Base-by-base conservation (phyloP, 2,797 vertebrate species). In the Arremon brunneinucha region DNA sequence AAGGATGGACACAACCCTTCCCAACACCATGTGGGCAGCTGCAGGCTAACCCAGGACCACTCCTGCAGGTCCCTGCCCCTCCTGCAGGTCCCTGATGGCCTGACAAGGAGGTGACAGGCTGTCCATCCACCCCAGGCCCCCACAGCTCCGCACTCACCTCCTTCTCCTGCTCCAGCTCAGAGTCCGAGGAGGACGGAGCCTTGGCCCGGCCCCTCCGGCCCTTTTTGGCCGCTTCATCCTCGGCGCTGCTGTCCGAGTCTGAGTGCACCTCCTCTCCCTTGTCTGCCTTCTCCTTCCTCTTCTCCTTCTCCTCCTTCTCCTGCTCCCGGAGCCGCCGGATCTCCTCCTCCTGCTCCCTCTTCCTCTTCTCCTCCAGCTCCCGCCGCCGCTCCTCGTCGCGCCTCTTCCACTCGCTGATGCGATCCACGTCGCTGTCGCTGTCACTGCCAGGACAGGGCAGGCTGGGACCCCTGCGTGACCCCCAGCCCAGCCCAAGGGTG, bases 341-440 rank as follows among this genome's bases (percentile, higher is more conserved):
- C 96, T 99, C 99, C 89, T 99, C 99, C 1, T 99, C 99, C 97
- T 99, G 99, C 85, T 99, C 99, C 37, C 98, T 98, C 97, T 98
- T 99, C 97, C 99, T 97, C 21, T 98, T 98, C 56, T 99, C 99
- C 94, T 99, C 99, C 78, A 99, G 98, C 96, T 99, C 99, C 11
- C 98, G 97, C 15, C 98, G 97, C 8, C 99, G 98, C 75, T 99
- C 99, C 92, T 99, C 99, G 3, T 99, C 99, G 13, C 98, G 96
- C 79, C 98, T 98, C 95, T 99, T 99, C 99, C 99, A 99, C 78
- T 99, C 99, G 1, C 99, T 99, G 97, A 99, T 99, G 69, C 98
- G 98, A 96, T 99, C 99, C 12, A 98, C 98, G 23, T 98, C 99
- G 12, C 99, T 99, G 24, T 99, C 99, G 1, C 99, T 99, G 84